A percentile compares a stretch with the other conserved stretches of the same genome.
phyloP scores from a whole-genome alignment of 2,113 vertebrate species.

The Martes martes region DNA sequence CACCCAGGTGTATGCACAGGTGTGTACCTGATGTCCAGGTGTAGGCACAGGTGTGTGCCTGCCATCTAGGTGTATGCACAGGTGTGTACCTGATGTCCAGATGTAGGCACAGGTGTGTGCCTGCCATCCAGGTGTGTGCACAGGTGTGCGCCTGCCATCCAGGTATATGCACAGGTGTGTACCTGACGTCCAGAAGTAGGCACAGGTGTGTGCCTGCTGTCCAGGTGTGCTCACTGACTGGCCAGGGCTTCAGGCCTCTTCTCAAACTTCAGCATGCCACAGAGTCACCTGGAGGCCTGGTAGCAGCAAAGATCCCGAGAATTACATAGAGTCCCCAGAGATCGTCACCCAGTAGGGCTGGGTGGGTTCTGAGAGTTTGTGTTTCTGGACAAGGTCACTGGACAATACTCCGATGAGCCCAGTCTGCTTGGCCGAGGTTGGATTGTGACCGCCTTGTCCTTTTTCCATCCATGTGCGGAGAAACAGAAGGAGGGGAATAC shows the following conservation, averaged over 20 bases:
- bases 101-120: neutral
- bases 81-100: rapidly evolving
- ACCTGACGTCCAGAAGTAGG: rapidly evolving
- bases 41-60: rapidly evolving
- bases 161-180: too few relatives aligned
- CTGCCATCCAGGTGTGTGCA: too few relatives aligned
- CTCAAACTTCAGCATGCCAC: neutral
- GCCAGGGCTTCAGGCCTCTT: neutral
- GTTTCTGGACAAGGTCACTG: neutral
- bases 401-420: rapidly evolving
- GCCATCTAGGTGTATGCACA: neutral
- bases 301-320: neutral
- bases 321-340: neutral
- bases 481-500: neutral
- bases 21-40: too few relatives aligned
- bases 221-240: rapidly evolving
- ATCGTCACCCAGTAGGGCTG: neutral
- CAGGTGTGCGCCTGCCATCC: too few relatives aligned
- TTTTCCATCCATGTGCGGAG: neutral
- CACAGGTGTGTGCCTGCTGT: rapidly evolving
- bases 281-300: neutral
- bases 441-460: neutral
- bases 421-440: too few relatives aligned
- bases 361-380: neutral
- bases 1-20: too few relatives aligned